Evolutionary conservation across 2,888 invertebrate species (phyloP).

Genomic region (Thecocarcelia acutangulata): DNA sequence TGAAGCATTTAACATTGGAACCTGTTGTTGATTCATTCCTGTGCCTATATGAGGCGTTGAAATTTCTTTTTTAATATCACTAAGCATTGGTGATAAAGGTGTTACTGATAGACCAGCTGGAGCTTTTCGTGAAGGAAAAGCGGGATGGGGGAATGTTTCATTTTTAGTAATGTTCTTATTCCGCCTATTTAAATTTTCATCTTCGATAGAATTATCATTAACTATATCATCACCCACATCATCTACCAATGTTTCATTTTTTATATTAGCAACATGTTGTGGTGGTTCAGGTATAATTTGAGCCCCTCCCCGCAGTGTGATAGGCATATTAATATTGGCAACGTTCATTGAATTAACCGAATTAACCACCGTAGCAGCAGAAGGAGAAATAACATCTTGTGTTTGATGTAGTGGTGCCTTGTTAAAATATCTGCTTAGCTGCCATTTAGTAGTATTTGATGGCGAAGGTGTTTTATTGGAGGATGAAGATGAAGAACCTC

Average conservation of each 20-base stretch:
- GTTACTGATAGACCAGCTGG: slow-evolving; percentile 75
- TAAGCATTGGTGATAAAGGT: slow-evolving; percentile 72
- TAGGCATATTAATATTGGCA: slow-evolving; percentile 76
- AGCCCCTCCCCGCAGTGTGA: slow-evolving; percentile 77
- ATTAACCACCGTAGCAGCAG: slow-evolving; percentile 57
- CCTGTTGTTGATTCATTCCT: slow-evolving; percentile 64
- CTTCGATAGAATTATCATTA: slow-evolving; percentile 69
- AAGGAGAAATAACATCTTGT: slow-evolving; percentile 75
- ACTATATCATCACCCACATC: slow-evolving; percentile 72
- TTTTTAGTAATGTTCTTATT: slow-evolving; percentile 54
- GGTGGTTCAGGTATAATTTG: slow-evolving; percentile 79
- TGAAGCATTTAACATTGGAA: slow-evolving; percentile 70
- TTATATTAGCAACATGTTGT: slow-evolving; percentile 74
- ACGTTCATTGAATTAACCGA: slow-evolving; percentile 74
- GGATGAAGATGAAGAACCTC: slow-evolving; percentile 73
- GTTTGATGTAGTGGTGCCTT: slow-evolving; percentile 74
- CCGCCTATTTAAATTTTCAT: slow-evolving; percentile 50
- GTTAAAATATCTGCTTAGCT: slow-evolving; percentile 76
- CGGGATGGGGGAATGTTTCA: slow-evolving; percentile 71
- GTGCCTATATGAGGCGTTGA: slow-evolving; percentile 69
- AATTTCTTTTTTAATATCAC: slow-evolving; percentile 78
- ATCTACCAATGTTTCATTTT: slow-evolving; percentile 76
- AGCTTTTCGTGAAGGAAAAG: slow-evolving; percentile 70
- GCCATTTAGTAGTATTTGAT: slow-evolving; percentile 78
- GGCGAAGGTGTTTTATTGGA: slow-evolving; percentile 79